phyloP scores from a whole-genome alignment of 2,797 vertebrate species.

The Melopsittacus undulatus region DNA sequence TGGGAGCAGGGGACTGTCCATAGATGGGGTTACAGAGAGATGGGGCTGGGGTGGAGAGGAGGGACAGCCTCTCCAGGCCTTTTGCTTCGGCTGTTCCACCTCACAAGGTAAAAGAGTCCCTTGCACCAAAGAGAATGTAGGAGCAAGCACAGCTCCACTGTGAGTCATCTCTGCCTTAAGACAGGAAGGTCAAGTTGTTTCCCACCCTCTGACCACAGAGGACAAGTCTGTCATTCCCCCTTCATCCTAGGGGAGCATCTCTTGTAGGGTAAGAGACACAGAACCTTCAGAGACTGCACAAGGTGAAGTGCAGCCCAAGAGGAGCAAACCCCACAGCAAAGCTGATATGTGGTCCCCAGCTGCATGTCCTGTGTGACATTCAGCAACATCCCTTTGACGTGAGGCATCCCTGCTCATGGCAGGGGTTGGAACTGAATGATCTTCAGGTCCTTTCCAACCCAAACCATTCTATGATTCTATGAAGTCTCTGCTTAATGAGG shows the following conservation, averaged over 20 bases:
- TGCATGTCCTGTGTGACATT: fast-evolving
- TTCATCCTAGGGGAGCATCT: neutral
- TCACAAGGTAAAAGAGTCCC: fast-evolving
- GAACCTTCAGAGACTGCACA: neutral
- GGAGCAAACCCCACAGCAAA: neutral
- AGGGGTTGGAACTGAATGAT: neutral
- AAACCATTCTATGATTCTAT: neutral
- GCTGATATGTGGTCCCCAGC: neutral
- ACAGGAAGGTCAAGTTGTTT: neutral
- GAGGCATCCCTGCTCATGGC: neutral
- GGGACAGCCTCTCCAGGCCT: neutral
- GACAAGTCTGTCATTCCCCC: neutral
- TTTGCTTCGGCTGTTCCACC: neutral
- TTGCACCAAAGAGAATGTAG: neutral
- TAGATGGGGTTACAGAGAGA: neutral
- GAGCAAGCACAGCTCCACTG: fast-evolving
- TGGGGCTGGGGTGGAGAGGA: neutral
- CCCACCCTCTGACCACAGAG: fast-evolving
- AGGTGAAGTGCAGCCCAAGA: neutral
- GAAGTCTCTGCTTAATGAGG: neutral
- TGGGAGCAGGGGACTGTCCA: neutral
- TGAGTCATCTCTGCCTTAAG: neutral
- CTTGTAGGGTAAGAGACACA: fast-evolving
- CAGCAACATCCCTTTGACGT: neutral
- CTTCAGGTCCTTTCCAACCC: neutral